Evolutionary conservation across 2,888 invertebrate genomes (phyloP), one percentile per base, ranked within the genome.

Genomic region (Microchrysa polita): DNA sequence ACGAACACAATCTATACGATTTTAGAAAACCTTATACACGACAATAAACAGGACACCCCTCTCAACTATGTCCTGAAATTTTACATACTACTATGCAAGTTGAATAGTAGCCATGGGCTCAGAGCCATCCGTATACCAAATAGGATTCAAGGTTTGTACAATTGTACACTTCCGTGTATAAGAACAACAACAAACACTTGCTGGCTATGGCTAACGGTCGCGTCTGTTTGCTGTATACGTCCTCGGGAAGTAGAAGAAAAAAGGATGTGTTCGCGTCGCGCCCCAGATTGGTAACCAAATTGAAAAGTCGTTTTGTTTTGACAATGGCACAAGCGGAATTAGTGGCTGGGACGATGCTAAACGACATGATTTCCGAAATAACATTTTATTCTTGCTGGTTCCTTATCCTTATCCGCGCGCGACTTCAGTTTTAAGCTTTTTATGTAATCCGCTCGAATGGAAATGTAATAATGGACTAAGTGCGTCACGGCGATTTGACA

Each of bases 21-120:
- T 65, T 67, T 61, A 52, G 67, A 67, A 67, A 67, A 53, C 42
- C 27, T 27, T 22, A n/a, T n/a, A n/a, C n/a, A 16, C 44, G n/a
- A 53, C 53, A 52, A 67, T 67, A 67, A 67, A 67, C 67, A 67
- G 22, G 22, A n/a, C 27, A 27, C 34, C 12, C 14, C 27, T 22
- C 20, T 20, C 48, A 20, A n/a, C n/a, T n/a, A n/a, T n/a, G n/a
- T n/a, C n/a, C 14, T 12, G 18, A 34, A 7, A n/a, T 16, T 61
- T 61, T 16, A n/a, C n/a, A n/a, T n/a, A 34, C 40, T 61, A n/a
- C 14, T n/a, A 40, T 61, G 12, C 5, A 23, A 40, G 16, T 4
- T 40, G 7, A 23, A 2, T 48, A 12, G 2, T 48, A n/a, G 12
- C 14, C 42, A 10, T 48, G 48, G 16, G 4, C n/a, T n/a, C n/a